phyloP scores from a whole-genome alignment of 2,113 vertebrate species.

The Dasyprocta punctata region DNA sequence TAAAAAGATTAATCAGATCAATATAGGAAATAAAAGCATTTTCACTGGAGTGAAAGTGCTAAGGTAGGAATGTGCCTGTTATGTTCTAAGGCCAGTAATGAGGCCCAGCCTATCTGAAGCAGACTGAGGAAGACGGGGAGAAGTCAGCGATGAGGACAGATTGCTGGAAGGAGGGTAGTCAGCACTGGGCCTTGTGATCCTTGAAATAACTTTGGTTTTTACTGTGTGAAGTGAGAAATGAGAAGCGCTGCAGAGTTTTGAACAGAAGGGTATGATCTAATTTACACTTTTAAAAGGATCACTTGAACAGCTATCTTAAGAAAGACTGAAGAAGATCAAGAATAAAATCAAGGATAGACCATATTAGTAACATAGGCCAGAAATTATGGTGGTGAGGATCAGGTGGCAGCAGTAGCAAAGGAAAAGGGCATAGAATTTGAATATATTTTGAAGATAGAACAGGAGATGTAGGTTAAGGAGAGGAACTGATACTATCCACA shows the following conservation, averaged over 20 bases:
- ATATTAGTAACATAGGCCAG: background rate
- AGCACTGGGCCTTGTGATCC: background rate
- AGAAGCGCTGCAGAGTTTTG: conserved; percentile 8
- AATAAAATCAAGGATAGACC: background rate
- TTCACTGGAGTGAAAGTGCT: background rate
- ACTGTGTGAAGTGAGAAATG: conserved; percentile 6
- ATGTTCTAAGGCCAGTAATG: background rate
- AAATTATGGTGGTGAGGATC: background rate
- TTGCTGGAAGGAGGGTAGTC: background rate
- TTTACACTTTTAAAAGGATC: background rate
- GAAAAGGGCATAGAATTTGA: background rate
- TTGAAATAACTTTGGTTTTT: background rate
- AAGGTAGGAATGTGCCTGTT: background rate
- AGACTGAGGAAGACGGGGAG: background rate
- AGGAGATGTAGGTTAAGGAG: background rate
- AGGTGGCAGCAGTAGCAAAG: background rate
- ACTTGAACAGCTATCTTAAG: background rate
- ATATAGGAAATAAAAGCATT: background rate
- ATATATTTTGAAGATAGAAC: background rate
- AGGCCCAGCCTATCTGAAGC: background rate
- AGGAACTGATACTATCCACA: background rate
- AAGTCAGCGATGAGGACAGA: background rate
- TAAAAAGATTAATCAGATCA: background rate
- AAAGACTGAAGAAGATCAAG: background rate
- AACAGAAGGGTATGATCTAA: background rate